Base-by-base conservation (phyloP, 2,113 vertebrate genomes). In the Thinocorus orbignyianus region DNA sequence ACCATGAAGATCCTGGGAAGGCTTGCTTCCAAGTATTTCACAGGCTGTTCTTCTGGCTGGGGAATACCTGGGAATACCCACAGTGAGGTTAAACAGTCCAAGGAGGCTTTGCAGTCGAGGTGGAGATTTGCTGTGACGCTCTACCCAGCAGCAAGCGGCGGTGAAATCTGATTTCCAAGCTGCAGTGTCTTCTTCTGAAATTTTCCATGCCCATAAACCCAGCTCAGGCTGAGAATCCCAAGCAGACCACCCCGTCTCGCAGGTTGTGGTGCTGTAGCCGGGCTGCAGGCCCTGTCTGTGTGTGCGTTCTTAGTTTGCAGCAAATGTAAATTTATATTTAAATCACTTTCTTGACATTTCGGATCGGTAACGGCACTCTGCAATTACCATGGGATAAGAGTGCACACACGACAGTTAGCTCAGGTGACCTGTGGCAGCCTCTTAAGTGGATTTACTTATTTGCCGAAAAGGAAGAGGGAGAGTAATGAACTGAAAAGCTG, bases 301-400 rank as follows among this genome's bases (percentile, higher is more conserved):
- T 11, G 37, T 0, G 10, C 4, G 1, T 17, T 42, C 93, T 39
- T 13, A 55, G 18, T 57, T 57, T 58, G 89, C 69, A 24, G 81
- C 46, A 81, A 62, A 86, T 73, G 68, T 49, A 84, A 73, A 81
- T 89, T 91, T 74, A 33, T 54, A 81, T 81, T 96, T 86, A 94
- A 96, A 95, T 92, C 77, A 39, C 88, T 89, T 81, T 35, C 71
- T 86, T 95, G 93, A 89, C 95, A 94, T 95, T 92, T 91, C 54
- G 41, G 92, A 83, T 88, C 16, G 25, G 86, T 77, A 86, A 69
- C 54, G 52, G 91, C 41, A 24, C 91, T 96, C 66, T 70, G 93
- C 95, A 89, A 81, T 94, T 83, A 66, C 81, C 87, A 8, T 4
- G 87, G 93, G 89, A 86, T 52, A 49, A 24, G 72, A 96, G 89